Evolutionary conservation across 2,888 invertebrate genomes (phyloP).

Genomic region (Lamellibrachia columna): DNA sequence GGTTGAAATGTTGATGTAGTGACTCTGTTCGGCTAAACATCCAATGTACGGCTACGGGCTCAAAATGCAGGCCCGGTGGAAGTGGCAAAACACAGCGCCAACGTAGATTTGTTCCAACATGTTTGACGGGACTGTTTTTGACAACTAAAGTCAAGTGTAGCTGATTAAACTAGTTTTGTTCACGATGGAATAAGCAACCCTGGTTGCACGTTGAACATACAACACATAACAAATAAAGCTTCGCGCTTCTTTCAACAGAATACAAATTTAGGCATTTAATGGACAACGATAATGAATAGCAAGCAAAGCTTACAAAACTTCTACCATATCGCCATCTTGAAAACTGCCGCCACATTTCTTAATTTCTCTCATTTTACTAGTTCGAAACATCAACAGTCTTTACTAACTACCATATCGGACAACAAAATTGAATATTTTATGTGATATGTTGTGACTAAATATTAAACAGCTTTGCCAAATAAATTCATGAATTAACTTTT

Average conservation of each 20-base stretch:
- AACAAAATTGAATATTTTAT: not conserved
- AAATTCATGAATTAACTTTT: not conserved
- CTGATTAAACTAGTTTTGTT: not conserved
- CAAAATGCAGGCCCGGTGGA: not conserved
- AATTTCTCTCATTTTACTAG: not conserved
- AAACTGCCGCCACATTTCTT: slow-evolving; percentile 6
- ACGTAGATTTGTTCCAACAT: not conserved
- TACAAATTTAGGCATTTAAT: not conserved
- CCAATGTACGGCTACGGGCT: not conserved
- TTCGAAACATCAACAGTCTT: not conserved
- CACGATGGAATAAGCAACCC: not conserved
- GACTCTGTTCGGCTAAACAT: not conserved
- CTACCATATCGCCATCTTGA: slow-evolving; percentile 4
- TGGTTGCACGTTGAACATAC: not conserved
- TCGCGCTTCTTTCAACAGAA: not conserved
- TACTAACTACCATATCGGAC: not conserved
- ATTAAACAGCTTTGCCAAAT: not conserved
- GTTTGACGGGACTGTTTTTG: not conserved
- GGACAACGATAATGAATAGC: not conserved
- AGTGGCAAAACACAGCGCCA: not conserved
- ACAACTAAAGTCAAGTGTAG: not conserved
- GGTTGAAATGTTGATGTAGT: not conserved
- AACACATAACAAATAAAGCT: not conserved
- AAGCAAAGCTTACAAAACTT: not conserved
- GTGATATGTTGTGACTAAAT: not conserved